A percentile compares a stretch with the other conserved stretches of the same genome.
Evolutionary conservation across 2,888 invertebrate species (phyloP).

Genomic region (Metallyticus violacea): DNA sequence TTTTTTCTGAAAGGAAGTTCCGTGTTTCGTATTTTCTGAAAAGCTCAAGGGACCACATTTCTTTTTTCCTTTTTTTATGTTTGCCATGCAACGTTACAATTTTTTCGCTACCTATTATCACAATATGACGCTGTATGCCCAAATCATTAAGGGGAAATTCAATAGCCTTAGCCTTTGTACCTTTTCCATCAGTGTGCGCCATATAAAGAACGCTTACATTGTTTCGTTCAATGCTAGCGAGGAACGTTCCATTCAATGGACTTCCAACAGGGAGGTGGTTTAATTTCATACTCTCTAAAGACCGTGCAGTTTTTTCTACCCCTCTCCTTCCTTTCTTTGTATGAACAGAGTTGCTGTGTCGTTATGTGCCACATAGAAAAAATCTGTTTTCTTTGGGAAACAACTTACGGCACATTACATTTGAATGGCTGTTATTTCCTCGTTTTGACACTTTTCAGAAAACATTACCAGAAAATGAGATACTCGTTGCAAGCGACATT

Average conservation of each 20-base stretch:
- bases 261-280: not conserved
- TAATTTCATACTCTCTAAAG: not conserved
- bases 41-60: not conserved
- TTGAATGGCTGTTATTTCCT: not conserved
- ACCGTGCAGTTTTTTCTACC: not conserved
- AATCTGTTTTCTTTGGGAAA: not conserved
- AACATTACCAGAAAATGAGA: not conserved
- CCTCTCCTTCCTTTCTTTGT: not conserved
- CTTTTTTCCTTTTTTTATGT: not conserved
- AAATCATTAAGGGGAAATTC: not conserved
- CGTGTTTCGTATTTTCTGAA: not conserved
- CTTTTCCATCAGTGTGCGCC: not conserved
- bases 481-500: not conserved
- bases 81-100: not conserved
- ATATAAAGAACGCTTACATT: not conserved
- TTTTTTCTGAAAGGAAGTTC: not conserved
- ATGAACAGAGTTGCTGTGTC: not conserved
- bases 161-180: not conserved
- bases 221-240: not conserved
- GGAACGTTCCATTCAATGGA: not conserved
- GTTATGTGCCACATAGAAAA: not conserved
- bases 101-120: not conserved
- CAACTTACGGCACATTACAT: not conserved
- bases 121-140: not conserved
- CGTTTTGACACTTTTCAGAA: not conserved